Percentiles rank a stretch among this genome's conserved stretches.
phyloP scores from a whole-genome alignment of 2,113 vertebrate genomes.

The Machaerirhynchus nigripectus region DNA sequence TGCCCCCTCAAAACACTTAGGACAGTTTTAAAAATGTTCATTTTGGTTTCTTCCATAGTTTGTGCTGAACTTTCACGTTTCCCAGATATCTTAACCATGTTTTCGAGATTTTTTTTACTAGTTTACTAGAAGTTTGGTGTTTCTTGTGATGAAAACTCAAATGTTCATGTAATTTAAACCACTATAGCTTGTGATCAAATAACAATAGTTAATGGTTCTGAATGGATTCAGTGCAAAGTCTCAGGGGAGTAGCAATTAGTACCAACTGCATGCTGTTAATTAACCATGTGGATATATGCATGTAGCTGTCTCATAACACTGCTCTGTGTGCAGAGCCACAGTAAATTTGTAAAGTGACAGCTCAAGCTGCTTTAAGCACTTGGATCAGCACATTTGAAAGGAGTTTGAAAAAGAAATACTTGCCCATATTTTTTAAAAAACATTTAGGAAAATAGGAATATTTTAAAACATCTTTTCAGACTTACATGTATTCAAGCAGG shows the following conservation, averaged over 20 bases:
- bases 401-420: background rate
- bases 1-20: background rate
- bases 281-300: background rate
- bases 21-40: background rate
- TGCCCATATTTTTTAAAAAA: background rate
- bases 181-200: background rate
- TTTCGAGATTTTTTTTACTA: background rate
- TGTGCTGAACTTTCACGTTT: background rate
- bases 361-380: background rate
- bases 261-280: background rate
- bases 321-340: background rate
- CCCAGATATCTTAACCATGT: background rate
- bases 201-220: background rate
- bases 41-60: background rate
- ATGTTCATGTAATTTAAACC: background rate
- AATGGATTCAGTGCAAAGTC: background rate
- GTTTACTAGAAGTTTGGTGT: background rate
- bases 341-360: background rate
- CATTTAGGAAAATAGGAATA: background rate
- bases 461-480: background rate
- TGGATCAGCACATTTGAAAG: background rate
- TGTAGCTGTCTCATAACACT: background rate
- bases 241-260: background rate
- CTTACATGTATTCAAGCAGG: accelerated
- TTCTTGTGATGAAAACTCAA: background rate